Evolutionary conservation across 2,888 invertebrate species (phyloP), one percentile per base, ranked within the genome.

Genomic region (Bruchidius siliquastri): DNA sequence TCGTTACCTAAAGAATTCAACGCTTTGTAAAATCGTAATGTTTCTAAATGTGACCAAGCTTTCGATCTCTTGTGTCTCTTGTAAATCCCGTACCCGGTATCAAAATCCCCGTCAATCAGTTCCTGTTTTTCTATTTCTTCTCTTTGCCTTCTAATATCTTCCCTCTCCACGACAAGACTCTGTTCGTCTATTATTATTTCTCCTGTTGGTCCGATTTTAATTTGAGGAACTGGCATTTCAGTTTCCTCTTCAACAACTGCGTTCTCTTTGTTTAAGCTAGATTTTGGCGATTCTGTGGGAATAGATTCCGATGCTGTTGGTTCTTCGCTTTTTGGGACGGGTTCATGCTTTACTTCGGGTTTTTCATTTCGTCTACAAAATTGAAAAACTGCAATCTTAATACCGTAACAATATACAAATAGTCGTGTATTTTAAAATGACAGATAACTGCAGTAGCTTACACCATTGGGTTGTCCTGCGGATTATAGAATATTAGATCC

Each of bases 401-500:
- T n/a, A n/a, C n/a, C n/a, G n/a, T n/a, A n/a, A n/a, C n/a, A n/a
- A n/a, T n/a, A n/a, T 26, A 26, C 26, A 2, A 26, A 26, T 8
- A 26, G 8, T 26, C 26, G n/a, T n/a, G n/a, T 26, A 8, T 4
- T 26, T 26, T 26, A 2, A 8, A 26, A 4, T 4, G 8, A 26
- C 3, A 26, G 8, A 26, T 4, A 26, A 26, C 8, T 26, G 8
- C 20, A 30, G 13, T 70, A 72, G 88, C 88, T 89, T 83, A 90
- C 88, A 90, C 88, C 89, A 95, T 93, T 2, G 94, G 94, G 86
- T 94, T 94, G 18, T 90, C 89, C 0, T 88, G 85, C 3, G 97
- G 97, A 87, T 97, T 97, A 87, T 95, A 97, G 87, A 93, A 96
- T 82, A 97, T 96, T 72, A 97, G 90, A 87, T 97, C 97, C 79